Conservation (phyloP, 2,797 vertebrate species). For the Danio tinwini region DNA sequence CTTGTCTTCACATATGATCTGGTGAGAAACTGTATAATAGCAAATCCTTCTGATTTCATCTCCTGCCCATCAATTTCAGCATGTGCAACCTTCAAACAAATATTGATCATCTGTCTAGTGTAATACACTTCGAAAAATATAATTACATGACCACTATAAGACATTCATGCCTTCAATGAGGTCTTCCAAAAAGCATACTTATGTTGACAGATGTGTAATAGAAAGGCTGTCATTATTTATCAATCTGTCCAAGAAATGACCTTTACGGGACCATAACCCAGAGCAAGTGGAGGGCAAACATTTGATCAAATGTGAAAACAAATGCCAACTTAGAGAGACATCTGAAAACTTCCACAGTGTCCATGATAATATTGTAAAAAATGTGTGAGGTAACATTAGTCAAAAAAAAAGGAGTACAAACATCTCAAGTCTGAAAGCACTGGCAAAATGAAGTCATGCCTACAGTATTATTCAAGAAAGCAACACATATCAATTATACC, state of each 20-base stretch:
- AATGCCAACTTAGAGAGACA: background rate
- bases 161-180: constrained; percentile 2
- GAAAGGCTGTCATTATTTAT: constrained; percentile 19
- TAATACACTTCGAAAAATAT: background rate
- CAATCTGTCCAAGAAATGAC: constrained; percentile 23
- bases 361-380: too few relatives aligned
- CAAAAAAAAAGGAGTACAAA: too few relatives aligned
- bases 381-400: too few relatives aligned
- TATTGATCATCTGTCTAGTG: constrained; percentile 11
- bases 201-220: constrained; percentile 12
- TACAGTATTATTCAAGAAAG: too few relatives aligned
- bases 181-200: constrained; percentile 7
- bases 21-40: constrained; percentile 33
- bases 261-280: constrained; percentile 29
- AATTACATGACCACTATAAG: background rate
- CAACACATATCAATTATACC: too few relatives aligned
- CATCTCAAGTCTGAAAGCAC: too few relatives aligned
- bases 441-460: too few relatives aligned
- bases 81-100: constrained; percentile 11
- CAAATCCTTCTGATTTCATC: background rate
- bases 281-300: background rate
- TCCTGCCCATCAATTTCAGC: constrained; percentile 6
- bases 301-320: constrained; percentile 10
- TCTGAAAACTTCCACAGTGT: background rate
- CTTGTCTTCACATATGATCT: background rate